Base-by-base conservation (phyloP, 2,113 vertebrate genomes). In the Hipposideros armiger region DNA sequence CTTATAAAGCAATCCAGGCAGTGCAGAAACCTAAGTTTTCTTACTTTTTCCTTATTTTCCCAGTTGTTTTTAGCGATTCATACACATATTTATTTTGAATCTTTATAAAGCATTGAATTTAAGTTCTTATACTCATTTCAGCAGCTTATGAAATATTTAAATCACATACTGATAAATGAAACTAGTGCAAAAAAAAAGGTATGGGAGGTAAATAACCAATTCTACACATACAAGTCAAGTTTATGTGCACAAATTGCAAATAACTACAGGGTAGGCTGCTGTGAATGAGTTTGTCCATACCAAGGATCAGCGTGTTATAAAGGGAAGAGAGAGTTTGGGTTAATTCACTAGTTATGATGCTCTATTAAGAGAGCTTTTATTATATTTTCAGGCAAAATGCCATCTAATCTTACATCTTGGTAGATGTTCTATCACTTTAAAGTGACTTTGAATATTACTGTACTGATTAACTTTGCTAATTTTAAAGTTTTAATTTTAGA, bases 91-190 rank as follows among this genome's bases (percentile, higher is more conserved):
- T 76, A 74, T 66, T 77, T 64, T 50, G 40, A 76, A 7, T 20
- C 54, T 82, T 87, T 77, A 14, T 64, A 87, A 28, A 60, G 40
- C 40, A 92, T 0, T 56, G 22, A 84, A 28, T 76, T 86, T 64
- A 94, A 19, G 1, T 85, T 92, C 20, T 47, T 81, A 30, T 11
- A 76, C 14, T 87, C 15, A 80, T 66, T 87, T 87, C 3, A 54
- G 36, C 74, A 74, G 7, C 58, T 94, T 92, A 67, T 78, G 28
- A 94, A 78, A 78, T 82, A 93, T 83, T 92, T 83, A 95, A 92
- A 78, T 89, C 24, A 30, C 8, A 50, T 54, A 45, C 54, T 42
- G 58, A 50, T 20, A 90, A 87, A 42, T 84, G 40, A 83, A 94
- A 88, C 7, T 60, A 78, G 28, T 8, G 84, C 36, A 95, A 87